Evolutionary conservation across 2,797 vertebrate genomes (phyloP).

Genomic region (Sebastes paucispinis): DNA sequence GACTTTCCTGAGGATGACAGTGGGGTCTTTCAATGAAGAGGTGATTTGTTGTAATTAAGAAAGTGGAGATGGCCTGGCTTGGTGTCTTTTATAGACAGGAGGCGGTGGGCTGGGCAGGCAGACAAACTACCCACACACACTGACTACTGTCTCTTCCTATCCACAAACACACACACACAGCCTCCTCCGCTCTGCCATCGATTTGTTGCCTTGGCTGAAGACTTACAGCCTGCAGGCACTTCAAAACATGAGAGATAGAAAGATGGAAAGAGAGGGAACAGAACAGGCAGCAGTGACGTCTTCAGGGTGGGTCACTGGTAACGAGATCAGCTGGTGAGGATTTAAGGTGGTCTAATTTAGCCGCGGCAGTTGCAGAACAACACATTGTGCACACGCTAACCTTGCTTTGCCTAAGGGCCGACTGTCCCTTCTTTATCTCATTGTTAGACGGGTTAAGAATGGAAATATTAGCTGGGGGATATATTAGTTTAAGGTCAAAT

Average conservation of each 20-base stretch:
- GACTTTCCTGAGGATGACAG: constrained; percentile 5
- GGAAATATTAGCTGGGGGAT: constrained; percentile 17
- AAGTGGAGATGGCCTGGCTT: constrained; percentile 37
- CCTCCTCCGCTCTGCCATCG: constrained; percentile 53
- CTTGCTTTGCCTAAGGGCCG: constrained; percentile 15
- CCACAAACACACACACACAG: constrained; percentile 10
- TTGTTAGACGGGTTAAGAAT: constrained; percentile 30
- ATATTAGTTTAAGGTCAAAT: not conserved
- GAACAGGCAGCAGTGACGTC: constrained; percentile 32
- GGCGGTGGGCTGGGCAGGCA: constrained; percentile 43
- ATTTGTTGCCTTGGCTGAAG: constrained; percentile 69
- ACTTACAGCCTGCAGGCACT: constrained; percentile 57
- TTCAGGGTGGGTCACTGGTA: constrained; percentile 39
- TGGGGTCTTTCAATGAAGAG: constrained; percentile 50
- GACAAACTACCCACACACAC: constrained; percentile 64
- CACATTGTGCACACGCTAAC: constrained; percentile 19
- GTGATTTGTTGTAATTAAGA: constrained; percentile 73
- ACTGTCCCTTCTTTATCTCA: constrained; percentile 15
- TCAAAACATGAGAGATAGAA: constrained; percentile 42
- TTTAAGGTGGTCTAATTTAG: constrained; percentile 59
- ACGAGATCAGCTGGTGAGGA: constrained; percentile 56
- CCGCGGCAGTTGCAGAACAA: constrained; percentile 7
- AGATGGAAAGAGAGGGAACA: constrained; percentile 15
- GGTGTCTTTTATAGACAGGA: constrained; percentile 51
- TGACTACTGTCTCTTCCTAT: constrained; percentile 41